Base-by-base conservation (phyloP, 2,797 vertebrate species). In the Astyanax mexicanus region DNA sequence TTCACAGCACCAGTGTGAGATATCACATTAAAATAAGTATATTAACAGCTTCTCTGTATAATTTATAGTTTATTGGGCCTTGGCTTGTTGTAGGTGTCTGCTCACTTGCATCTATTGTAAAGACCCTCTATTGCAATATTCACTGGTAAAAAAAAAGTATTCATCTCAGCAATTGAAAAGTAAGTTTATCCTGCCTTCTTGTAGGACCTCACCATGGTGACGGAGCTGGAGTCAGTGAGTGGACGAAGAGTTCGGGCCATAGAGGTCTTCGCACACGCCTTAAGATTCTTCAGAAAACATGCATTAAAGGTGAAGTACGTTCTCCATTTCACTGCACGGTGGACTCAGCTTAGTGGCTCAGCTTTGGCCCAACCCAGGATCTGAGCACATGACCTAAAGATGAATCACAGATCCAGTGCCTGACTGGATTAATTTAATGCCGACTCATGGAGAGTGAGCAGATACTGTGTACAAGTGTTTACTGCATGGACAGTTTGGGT, bases 191-290 rank as follows among this genome's bases (percentile, higher is more conserved):
- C 83, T 68, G 84, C 17, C 85, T 82, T 80, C 45, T 78, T 78
- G 52, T 85, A 99, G 97, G 96, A 99, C 82, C 94, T 99, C 79
- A 95, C 93, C 84, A 93, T 98, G 95, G 95, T 94, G 83, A 98
- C 97, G 0, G 95, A 98, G 73, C 90, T 98, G 77, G 95, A 96
- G 79, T 96, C 97, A 0, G 93, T 97, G 15, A 99, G 95, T 0
- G 95, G 97, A 40, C 95, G 91, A 80, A 95, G 88, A 81, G 89
- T 96, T 85, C 89, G 86, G 0, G 97, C 97, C 1, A 93, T 98
- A 66, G 95, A 98, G 72, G 96, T 99, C 84, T 98, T 99, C 0
- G 93, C 94, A 19, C 96, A 98, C 0, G 95, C 97, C 0, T 92
- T 99, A 51, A 88, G 84, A 58, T 99, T 97, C 92, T 98, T 99